Conservation (phyloP, 2,797 vertebrate genomes). For the Denticeps clupeoides region DNA sequence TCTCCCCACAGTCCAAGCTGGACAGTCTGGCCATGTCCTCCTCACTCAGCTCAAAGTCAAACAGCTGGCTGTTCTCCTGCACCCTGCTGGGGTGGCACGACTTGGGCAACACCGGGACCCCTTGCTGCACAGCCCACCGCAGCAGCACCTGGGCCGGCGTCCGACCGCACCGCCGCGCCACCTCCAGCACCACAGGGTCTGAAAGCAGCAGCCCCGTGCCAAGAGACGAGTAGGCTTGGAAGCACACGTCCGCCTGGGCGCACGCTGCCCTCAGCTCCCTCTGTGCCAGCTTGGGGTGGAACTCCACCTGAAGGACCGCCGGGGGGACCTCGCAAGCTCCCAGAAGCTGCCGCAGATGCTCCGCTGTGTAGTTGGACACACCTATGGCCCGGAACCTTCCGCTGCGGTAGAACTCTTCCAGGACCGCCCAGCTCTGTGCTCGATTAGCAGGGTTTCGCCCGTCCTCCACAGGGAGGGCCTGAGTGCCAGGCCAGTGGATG, state of each 20-base stretch:
- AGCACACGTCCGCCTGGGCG: constrained; percentile 51
- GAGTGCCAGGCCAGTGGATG: constrained; percentile 74
- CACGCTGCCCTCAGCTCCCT: constrained; percentile 54
- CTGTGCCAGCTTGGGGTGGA: constrained; percentile 63
- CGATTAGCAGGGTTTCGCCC: constrained; percentile 52
- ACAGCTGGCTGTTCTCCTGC: constrained; percentile 52
- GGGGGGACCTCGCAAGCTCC: constrained; percentile 50
- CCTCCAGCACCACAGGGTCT: constrained; percentile 45
- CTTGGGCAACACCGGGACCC: constrained; percentile 63
- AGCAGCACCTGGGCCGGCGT: constrained; percentile 65
- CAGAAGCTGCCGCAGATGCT: constrained; percentile 58
- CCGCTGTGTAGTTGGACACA: constrained; percentile 68
- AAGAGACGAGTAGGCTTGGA: constrained; percentile 70
- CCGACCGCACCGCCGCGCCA: constrained; percentile 42
- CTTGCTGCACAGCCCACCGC: constrained; percentile 67
- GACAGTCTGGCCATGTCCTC: constrained; percentile 50
- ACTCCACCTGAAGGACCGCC: constrained; percentile 69
- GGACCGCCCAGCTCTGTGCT: constrained; percentile 54
- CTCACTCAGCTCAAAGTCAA: constrained; percentile 57
- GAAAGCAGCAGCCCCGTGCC: constrained; percentile 54
- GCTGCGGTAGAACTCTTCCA: constrained; percentile 57
- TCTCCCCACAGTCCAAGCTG: constrained; percentile 51
- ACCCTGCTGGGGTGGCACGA: constrained; percentile 52
- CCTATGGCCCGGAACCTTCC: constrained; percentile 64
- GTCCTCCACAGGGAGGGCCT: constrained; percentile 51